Conservation (phyloP, 1,140 invertebrate genomes). For the Elymnias hypermnestra region DNA sequence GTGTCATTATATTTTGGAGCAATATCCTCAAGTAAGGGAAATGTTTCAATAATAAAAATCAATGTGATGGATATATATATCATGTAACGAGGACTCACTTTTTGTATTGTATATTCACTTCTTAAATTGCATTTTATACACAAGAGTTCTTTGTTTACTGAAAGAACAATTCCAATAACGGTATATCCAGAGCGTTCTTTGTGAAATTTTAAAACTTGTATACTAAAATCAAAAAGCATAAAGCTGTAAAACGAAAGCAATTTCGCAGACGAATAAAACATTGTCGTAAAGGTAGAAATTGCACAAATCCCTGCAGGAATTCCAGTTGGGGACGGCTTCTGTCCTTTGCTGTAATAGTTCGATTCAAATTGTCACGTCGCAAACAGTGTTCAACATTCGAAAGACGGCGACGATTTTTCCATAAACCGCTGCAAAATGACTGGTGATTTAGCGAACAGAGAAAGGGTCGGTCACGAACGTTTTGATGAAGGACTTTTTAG, state of each 20-base stretch:
- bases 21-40: too few species aligned
- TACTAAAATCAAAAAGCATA: slow-evolving; percentile 3
- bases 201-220: not conserved
- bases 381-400: slow-evolving; percentile 15
- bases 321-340: slow-evolving; percentile 5
- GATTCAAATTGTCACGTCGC: slow-evolving; percentile 27
- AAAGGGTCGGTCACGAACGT: slow-evolving; percentile 34
- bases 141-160: too few species aligned
- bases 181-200: too few species aligned
- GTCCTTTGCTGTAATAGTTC: slow-evolving; percentile 18
- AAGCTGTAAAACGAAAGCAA: slow-evolving; percentile 7
- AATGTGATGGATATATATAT: too few species aligned
- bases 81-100: too few species aligned
- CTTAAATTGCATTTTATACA: too few species aligned
- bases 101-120: too few species aligned
- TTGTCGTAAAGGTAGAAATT: slow-evolving; percentile 12
- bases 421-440: slow-evolving; percentile 31
- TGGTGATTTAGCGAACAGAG: slow-evolving; percentile 44
- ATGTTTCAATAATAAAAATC: too few species aligned
- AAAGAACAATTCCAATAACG: too few species aligned
- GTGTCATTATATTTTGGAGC: too few species aligned
- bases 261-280: slow-evolving; percentile 6
- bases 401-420: slow-evolving; percentile 22
- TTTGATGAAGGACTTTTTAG: slow-evolving; percentile 11
- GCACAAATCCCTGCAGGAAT: slow-evolving; percentile 14